These are phyloP conservation scores for Salvelinus namaycush DNA, from an alignment of 2,113 vertebrate species.

Conservation along the genomic window DNA sequence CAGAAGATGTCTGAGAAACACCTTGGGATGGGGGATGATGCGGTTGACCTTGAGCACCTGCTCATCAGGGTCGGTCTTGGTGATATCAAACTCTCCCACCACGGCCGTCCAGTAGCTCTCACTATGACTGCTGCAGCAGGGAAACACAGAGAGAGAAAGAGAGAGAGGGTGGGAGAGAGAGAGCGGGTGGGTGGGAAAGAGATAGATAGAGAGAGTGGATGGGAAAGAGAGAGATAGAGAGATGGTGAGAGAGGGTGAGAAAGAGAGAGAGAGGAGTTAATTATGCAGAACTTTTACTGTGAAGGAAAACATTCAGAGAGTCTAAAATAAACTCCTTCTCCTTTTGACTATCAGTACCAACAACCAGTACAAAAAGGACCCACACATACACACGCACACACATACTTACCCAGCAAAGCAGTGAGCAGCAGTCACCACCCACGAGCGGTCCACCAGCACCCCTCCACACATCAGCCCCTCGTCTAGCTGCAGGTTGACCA, in stretches of 20 bases:
- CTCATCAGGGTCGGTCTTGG: conserved; percentile 75
- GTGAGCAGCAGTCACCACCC: conserved; percentile 93
- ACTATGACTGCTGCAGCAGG: conserved; percentile 73
- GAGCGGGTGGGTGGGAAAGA: no score
- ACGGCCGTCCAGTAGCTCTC: conserved; percentile 89
- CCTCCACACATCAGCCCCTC: conserved; percentile 91
- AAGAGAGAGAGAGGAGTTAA: not conserved
- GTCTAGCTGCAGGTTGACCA: conserved; percentile 85
- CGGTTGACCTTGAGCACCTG: conserved; percentile 82
- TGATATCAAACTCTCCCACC: conserved; percentile 83
- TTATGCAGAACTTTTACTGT: no score
- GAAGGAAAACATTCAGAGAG: no score
- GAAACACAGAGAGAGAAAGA: not conserved
- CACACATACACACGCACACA: not conserved
- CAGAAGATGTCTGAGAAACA: conserved; percentile 39
- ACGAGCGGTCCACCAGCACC: conserved; percentile 85
- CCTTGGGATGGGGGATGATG: conserved; percentile 91
- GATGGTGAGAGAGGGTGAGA: no score
- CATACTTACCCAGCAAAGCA: conserved; percentile 86
- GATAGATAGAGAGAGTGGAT: no score
- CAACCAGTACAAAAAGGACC: not conserved
- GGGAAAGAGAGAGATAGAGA: no score
- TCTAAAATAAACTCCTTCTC: no score
- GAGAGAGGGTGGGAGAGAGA: no score
- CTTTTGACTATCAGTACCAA: no score